A percentile compares a stretch with the other conserved stretches of the same genome.
phyloP scores from a whole-genome alignment of 2,888 invertebrate genomes.

The Leuctra nigra region DNA sequence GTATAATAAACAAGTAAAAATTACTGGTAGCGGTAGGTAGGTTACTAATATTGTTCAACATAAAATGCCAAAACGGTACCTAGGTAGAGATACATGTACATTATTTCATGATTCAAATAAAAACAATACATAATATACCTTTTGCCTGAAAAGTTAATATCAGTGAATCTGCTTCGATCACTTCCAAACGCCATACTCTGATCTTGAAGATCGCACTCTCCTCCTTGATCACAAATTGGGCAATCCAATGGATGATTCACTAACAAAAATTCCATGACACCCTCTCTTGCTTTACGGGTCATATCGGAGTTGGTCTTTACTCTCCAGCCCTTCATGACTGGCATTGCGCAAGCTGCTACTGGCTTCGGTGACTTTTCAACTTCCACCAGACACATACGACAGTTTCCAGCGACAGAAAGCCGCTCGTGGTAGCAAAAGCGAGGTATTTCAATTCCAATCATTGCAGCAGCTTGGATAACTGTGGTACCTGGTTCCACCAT shows the following conservation, averaged over 20 bases:
- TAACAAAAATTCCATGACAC: slow-evolving; percentile 98
- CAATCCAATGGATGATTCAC: slow-evolving; percentile 99
- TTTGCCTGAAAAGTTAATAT: slow-evolving; percentile 87
- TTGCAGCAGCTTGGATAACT: slow-evolving; percentile 86
- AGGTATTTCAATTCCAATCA: slow-evolving; percentile 95
- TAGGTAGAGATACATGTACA: no score
- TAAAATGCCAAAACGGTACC: not conserved
- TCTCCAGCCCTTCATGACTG: slow-evolving; percentile 99
- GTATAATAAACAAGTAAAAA: not conserved
- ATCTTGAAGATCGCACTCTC: slow-evolving; percentile 92
- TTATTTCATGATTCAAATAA: no score
- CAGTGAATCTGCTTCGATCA: slow-evolving; percentile 87
- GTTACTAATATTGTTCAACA: no score
- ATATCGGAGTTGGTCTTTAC: slow-evolving; percentile 96
- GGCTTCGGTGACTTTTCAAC: slow-evolving; percentile 98
- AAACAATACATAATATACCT: slow-evolving; percentile 45
- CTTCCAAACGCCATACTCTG: slow-evolving; percentile 99
- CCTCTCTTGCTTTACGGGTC: slow-evolving; percentile 71
- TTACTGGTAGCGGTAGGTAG: no score
- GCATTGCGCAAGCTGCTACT: slow-evolving; percentile 99
- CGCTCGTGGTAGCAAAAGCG: slow-evolving; percentile 99
- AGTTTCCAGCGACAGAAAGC: slow-evolving; percentile 97
- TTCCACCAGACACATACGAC: slow-evolving; percentile 99
- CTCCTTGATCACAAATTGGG: slow-evolving; percentile 98
- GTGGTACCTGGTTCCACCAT: slow-evolving; percentile 94